Conservation (phyloP, 2,888 invertebrate genomes). For the Drosophila meridionalis region DNA sequence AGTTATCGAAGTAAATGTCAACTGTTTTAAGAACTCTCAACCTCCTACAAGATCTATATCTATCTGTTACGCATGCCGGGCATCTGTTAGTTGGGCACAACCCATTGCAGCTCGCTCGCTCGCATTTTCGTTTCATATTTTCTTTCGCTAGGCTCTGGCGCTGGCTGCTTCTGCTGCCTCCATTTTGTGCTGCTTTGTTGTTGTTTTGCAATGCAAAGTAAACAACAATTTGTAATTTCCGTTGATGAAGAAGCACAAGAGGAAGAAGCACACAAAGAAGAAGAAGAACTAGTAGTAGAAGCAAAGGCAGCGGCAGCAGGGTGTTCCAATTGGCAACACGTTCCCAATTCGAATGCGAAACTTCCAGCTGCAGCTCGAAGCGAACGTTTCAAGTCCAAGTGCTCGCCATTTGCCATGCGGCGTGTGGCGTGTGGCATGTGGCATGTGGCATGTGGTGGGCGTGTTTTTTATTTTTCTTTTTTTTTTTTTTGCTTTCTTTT, state of each 20-base stretch:
- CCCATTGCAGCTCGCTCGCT: not conserved
- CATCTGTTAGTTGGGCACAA: not conserved
- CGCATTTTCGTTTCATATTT: conserved; percentile 8
- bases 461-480: conserved; percentile 20
- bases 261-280: conserved; percentile 13
- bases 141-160: conserved; percentile 6
- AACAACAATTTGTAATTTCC: conserved; percentile 80
- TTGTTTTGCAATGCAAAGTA: conserved; percentile 71
- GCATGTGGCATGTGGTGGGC: conserved; percentile 39
- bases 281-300: not conserved
- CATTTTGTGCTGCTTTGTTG: conserved; percentile 14
- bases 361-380: conserved; percentile 16
- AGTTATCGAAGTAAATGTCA: not conserved
- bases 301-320: not conserved
- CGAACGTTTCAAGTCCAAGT: conserved; percentile 28
- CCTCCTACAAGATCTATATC: not conserved
- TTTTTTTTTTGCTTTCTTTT: not conserved
- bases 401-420: conserved; percentile 19
- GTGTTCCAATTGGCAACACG: conserved; percentile 7
- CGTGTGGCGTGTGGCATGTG: conserved; percentile 14
- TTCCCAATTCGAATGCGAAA: conserved; percentile 12
- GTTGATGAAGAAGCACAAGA: conserved; percentile 51
- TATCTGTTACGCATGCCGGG: too few species aligned
- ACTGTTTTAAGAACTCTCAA: not conserved
- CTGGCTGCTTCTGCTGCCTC: not conserved